These are phyloP conservation scores for Heteropelma amictum DNA, from an alignment of 2,888 invertebrate genomes.

Conservation along the genomic window DNA sequence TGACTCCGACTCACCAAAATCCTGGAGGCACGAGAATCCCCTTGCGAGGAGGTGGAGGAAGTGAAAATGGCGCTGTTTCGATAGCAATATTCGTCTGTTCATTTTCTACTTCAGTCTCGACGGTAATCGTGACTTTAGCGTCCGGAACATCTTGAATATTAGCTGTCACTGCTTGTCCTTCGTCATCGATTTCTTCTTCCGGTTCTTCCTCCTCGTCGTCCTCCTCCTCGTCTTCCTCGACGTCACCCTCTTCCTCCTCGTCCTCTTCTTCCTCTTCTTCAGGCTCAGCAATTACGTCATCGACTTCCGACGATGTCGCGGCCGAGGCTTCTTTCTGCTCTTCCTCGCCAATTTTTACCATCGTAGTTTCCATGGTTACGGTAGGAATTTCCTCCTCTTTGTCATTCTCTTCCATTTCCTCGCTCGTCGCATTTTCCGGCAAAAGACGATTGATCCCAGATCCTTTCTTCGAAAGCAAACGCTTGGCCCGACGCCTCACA, in stretches of 20 bases:
- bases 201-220: constrained; percentile 63
- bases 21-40: constrained; percentile 81
- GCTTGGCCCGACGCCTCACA: constrained; percentile 67
- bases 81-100: background rate
- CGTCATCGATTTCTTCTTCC: constrained; percentile 58
- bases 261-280: constrained; percentile 63
- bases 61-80: constrained; percentile 48
- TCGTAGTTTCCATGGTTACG: constrained; percentile 43
- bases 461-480: constrained; percentile 46
- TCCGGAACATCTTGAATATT: constrained; percentile 44
- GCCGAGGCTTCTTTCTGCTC: constrained; percentile 58
- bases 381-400: constrained; percentile 36
- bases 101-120: constrained; percentile 35
- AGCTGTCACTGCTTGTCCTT: constrained; percentile 21
- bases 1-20: constrained; percentile 73
- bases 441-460: constrained; percentile 42
- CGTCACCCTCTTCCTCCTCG: constrained; percentile 62
- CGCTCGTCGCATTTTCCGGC: constrained; percentile 11
- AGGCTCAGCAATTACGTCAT: constrained; percentile 61
- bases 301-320: constrained; percentile 48
- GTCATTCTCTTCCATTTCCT: constrained; percentile 39
- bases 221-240: constrained; percentile 61
- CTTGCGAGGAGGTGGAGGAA: constrained; percentile 79
- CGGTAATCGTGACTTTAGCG: constrained; percentile 24
- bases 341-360: constrained; percentile 31